A percentile compares a stretch with the other conserved stretches of the same genome.
These are phyloP conservation scores for Felis catus DNA, from an alignment of 2,113 vertebrate species.

Conservation along the genomic window DNA sequence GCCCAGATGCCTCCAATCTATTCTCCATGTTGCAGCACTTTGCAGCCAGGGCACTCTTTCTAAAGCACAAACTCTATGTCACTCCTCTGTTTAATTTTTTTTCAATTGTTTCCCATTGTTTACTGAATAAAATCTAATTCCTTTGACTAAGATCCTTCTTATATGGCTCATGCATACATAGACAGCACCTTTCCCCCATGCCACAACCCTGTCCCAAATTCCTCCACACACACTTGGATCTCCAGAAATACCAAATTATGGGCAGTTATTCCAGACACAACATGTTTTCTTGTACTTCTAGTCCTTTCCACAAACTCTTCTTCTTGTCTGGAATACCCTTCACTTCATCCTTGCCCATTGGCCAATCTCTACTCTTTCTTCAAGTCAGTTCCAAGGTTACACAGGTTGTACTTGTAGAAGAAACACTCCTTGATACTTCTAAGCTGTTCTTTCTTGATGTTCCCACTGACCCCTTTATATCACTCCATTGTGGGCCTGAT, in stretches of 20 bases:
- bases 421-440: neutral
- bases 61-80: neutral
- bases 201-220: neutral
- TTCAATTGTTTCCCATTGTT: neutral
- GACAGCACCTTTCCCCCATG: neutral
- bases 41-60: neutral
- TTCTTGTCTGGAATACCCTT: neutral
- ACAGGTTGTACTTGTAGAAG: neutral
- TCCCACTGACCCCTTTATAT: neutral
- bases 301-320: neutral
- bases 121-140: conserved; percentile 41
- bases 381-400: conserved; percentile 31
- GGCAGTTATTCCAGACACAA: neutral
- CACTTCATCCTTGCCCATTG: conserved; percentile 1
- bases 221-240: neutral
- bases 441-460: conserved; percentile 15
- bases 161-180: neutral
- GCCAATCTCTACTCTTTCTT: neutral
- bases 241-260: conserved; percentile 6
- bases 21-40: neutral
- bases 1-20: neutral
- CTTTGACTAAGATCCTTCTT: conserved; percentile 12
- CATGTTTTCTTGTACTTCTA: conserved; percentile 9
- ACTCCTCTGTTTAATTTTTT: neutral
- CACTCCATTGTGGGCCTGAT: neutral